Evolutionary conservation across 1,140 invertebrate genomes (phyloP).

Genomic region (Spodoptera litura): DNA sequence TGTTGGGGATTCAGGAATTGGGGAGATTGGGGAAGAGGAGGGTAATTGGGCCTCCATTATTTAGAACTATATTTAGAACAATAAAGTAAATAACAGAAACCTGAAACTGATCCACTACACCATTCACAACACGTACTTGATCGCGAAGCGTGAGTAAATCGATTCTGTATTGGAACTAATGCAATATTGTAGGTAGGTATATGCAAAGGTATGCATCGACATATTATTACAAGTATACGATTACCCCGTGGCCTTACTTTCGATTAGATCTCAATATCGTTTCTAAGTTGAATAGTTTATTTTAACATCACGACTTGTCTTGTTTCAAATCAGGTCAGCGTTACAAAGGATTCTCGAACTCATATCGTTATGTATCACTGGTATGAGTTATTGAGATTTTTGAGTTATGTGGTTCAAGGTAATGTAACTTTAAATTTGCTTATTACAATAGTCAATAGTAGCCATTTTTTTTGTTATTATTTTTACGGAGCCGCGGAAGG

Average conservation of each 20-base stretch:
- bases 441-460: too few species aligned
- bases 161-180: background rate
- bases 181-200: background rate
- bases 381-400: constrained; percentile 9
- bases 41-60: too few species aligned
- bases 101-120: background rate
- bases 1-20: too few species aligned
- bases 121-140: background rate
- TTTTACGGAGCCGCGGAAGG: too few species aligned
- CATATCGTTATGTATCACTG: background rate
- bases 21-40: too few species aligned
- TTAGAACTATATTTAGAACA: too few species aligned
- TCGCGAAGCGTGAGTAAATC: background rate
- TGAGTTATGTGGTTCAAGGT: background rate
- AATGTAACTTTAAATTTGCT: background rate
- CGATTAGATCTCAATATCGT: constrained; percentile 39
- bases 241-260: constrained; percentile 40
- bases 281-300: constrained; percentile 21
- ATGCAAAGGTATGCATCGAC: constrained; percentile 17
- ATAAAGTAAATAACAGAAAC: too few species aligned
- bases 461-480: too few species aligned
- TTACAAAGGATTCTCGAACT: constrained; percentile 40
- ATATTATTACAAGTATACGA: constrained; percentile 37
- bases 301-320: constrained; percentile 43
- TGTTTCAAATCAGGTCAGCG: constrained; percentile 29